Conservation (phyloP, 2,113 vertebrate species). For the Mastomys natalensis region DNA sequence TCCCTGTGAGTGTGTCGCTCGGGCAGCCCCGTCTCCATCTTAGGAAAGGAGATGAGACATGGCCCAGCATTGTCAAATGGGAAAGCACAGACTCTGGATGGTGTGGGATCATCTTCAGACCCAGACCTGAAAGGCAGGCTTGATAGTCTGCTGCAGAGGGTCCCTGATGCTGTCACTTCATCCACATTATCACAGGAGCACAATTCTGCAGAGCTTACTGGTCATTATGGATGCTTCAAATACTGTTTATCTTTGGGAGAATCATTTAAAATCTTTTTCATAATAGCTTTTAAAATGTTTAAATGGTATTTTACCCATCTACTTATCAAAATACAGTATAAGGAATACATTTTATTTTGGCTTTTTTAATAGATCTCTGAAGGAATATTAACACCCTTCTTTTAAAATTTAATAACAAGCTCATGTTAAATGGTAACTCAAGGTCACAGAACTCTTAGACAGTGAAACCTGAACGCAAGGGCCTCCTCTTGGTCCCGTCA, state of each 20-base stretch:
- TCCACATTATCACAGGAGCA: not conserved
- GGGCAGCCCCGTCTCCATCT: too few species aligned
- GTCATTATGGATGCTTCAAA: not conserved
- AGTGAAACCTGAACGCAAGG: not conserved
- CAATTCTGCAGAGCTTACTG: not conserved
- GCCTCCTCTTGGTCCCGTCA: not conserved
- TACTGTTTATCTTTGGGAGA: not conserved
- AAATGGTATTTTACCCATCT: not conserved
- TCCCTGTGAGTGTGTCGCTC: too few species aligned
- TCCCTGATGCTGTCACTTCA: not conserved
- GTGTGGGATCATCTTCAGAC: not conserved
- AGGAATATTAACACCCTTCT: not conserved
- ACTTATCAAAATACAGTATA: not conserved
- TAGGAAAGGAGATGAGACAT: not conserved
- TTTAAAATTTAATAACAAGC: constrained; percentile 34
- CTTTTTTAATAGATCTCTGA: not conserved
- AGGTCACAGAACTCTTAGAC: not conserved
- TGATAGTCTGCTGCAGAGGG: not conserved
- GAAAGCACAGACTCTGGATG: too few species aligned
- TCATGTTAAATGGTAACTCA: not conserved
- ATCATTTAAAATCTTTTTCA: not conserved
- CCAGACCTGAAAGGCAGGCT: not conserved
- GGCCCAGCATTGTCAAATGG: fast-evolving
- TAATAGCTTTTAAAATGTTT: not conserved
- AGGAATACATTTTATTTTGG: not conserved